Conservation (phyloP, 2,888 invertebrate species). For the Calephelis perditalis region DNA sequence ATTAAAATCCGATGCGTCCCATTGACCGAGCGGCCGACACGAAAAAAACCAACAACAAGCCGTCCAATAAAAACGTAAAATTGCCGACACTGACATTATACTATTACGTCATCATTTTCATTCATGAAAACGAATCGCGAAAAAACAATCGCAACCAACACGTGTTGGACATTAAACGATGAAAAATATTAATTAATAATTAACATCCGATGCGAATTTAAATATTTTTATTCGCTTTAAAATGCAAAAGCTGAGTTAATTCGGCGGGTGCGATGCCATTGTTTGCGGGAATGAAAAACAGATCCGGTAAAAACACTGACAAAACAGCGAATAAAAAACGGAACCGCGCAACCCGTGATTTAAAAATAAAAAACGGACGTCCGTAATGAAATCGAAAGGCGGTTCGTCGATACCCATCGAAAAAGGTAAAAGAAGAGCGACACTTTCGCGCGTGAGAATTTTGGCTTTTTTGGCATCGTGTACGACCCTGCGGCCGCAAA, state of each 20-base stretch:
- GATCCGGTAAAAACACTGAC: conserved; percentile 63
- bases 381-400: conserved; percentile 79
- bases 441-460: conserved; percentile 77
- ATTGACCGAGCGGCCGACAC: conserved; percentile 63
- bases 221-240: conserved; percentile 75
- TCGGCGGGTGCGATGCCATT: conserved; percentile 72
- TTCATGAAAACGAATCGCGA: conserved; percentile 71
- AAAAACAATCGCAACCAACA: conserved; percentile 65
- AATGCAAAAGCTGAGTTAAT: conserved; percentile 75
- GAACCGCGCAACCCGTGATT: conserved; percentile 67
- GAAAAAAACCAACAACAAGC: conserved; percentile 63
- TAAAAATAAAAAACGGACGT: conserved; percentile 76
- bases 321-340: conserved; percentile 60
- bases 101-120: conserved; percentile 76
- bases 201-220: conserved; percentile 69
- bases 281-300: conserved; percentile 73
- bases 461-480: conserved; percentile 60
- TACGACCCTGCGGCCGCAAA: conserved; percentile 39
- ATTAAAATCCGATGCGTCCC: conserved; percentile 72
- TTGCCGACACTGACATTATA: conserved; percentile 73
- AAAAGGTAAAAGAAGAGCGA: conserved; percentile 69
- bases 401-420: conserved; percentile 75
- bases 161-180: conserved; percentile 72
- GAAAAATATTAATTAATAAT: conserved; percentile 78
- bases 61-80: conserved; percentile 75